These are phyloP conservation scores for Rhinoderma darwinii DNA, from an alignment of 2,113 vertebrate species.

Conservation along the genomic window DNA sequence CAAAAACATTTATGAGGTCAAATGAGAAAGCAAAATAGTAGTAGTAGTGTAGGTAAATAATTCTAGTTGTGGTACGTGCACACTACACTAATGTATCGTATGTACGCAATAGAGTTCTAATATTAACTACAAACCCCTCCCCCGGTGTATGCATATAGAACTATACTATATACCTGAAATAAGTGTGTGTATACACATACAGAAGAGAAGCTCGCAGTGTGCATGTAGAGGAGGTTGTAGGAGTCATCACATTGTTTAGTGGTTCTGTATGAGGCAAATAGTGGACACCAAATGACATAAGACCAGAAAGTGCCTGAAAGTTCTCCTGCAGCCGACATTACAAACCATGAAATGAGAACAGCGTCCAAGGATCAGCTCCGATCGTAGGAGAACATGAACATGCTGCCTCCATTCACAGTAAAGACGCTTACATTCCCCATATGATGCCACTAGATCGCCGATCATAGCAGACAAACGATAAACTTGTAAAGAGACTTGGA, in stretches of 20 bases:
- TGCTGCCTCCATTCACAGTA: not conserved
- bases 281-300: not conserved
- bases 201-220: not conserved
- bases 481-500: not conserved
- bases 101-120: not conserved
- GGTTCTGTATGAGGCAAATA: not conserved
- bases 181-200: not conserved
- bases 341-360: not conserved
- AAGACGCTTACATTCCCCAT: not conserved
- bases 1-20: not conserved
- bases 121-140: not conserved
- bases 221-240: not conserved
- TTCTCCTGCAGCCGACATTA: not conserved
- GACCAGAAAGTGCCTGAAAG: not conserved
- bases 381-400: not conserved
- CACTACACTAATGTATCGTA: not conserved
- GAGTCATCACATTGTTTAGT: not conserved
- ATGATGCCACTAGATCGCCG: too few species aligned
- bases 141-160: too few species aligned
- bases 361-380: not conserved
- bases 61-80: not conserved
- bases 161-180: too few species aligned
- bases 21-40: not conserved
- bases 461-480: not conserved
- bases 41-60: not conserved